Evolutionary conservation across 2,797 vertebrate species (phyloP).

Genomic region (Melanotaenia trifasciata): DNA sequence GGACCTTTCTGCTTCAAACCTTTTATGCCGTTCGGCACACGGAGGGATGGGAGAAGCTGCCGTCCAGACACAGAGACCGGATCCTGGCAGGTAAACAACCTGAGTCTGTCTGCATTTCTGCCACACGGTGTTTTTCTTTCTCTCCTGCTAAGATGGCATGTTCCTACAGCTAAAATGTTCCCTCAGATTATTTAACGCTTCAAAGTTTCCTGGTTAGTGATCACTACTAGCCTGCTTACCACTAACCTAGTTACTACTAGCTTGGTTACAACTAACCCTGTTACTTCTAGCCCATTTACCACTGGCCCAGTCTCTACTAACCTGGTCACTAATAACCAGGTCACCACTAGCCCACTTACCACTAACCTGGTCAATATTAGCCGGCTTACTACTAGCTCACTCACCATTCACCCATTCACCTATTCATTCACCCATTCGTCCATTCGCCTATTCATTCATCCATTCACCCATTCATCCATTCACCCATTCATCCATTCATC

Average conservation of each 20-base stretch:
- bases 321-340: no score
- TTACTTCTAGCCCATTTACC: no score
- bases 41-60: slow-evolving; percentile 91
- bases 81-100: slow-evolving; percentile 89
- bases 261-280: no score
- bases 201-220: neutral
- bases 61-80: slow-evolving; percentile 86
- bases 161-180: slow-evolving; percentile 44
- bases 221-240: no score
- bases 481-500: no score
- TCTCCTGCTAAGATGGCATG: slow-evolving; percentile 29
- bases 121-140: neutral
- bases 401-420: no score
- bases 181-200: slow-evolving; percentile 26
- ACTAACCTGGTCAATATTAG: slow-evolving; percentile 3
- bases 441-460: no score
- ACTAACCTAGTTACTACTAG: no score
- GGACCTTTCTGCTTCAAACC: slow-evolving; percentile 95
- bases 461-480: no score
- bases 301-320: no score
- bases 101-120: slow-evolving; percentile 12
- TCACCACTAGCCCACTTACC: no score
- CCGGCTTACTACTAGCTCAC: neutral
- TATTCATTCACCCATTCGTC: no score
- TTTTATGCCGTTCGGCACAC: slow-evolving; percentile 95